These are phyloP conservation scores for Sebastolobus altivelis DNA, from an alignment of 2,797 vertebrate species.

Conservation along the genomic window DNA sequence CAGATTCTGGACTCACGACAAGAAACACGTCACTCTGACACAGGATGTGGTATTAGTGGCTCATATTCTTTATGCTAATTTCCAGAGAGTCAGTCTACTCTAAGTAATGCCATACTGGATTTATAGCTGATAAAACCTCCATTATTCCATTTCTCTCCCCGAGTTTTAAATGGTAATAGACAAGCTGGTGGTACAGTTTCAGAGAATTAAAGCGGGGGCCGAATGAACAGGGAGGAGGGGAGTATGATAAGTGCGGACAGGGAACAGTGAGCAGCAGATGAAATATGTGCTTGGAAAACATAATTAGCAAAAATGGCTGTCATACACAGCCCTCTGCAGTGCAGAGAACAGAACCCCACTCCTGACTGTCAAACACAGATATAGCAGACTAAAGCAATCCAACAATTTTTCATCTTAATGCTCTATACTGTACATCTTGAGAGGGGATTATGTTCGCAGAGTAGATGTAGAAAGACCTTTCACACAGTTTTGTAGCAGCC, in stretches of 20 bases:
- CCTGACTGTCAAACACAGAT: slow-evolving; percentile 36
- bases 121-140: slow-evolving; percentile 66
- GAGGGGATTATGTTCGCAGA: slow-evolving; percentile 47
- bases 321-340: slow-evolving; percentile 40
- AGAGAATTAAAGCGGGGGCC: slow-evolving; percentile 59
- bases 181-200: slow-evolving; percentile 49
- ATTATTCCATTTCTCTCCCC: slow-evolving; percentile 61
- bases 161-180: slow-evolving; percentile 73
- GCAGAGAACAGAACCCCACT: slow-evolving; percentile 44
- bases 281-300: slow-evolving; percentile 77
- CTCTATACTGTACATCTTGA: slow-evolving; percentile 21
- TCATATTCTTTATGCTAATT: slow-evolving; percentile 59
- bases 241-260: slow-evolving; percentile 56
- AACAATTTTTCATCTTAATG: slow-evolving; percentile 14
- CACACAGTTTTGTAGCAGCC: slow-evolving; percentile 26
- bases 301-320: slow-evolving; percentile 71
- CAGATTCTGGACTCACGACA: slow-evolving; percentile 22
- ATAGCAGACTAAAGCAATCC: slow-evolving; percentile 16
- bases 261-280: slow-evolving; percentile 66
- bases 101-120: slow-evolving; percentile 58
- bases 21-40: slow-evolving; percentile 19
- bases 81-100: slow-evolving; percentile 34
- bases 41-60: slow-evolving; percentile 33
- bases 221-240: slow-evolving; percentile 43
- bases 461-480: slow-evolving; percentile 49